phyloP scores from a whole-genome alignment of 2,797 vertebrate species.

The Pangasius sanitwongsei region DNA sequence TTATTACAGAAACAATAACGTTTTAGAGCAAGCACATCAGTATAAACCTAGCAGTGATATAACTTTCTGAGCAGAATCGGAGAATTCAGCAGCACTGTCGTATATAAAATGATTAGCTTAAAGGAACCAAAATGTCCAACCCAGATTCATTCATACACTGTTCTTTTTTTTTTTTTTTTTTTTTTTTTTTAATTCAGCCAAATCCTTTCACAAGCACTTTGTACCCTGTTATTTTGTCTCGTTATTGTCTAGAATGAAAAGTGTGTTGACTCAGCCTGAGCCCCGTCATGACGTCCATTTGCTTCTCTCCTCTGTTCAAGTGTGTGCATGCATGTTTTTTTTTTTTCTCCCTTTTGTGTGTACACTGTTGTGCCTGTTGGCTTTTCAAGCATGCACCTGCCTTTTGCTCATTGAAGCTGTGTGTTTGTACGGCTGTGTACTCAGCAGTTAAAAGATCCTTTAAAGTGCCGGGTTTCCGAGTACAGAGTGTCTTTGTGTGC shows the following conservation, averaged over 20 bases:
- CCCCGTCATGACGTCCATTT: conserved; percentile 6
- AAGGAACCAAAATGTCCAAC: not conserved
- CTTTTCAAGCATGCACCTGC: conserved; percentile 36
- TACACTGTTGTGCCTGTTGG: conserved; percentile 30
- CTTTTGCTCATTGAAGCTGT: conserved; percentile 28
- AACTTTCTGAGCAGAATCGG: not conserved
- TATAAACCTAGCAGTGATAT: too few species aligned
- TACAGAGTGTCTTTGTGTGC: conserved; percentile 16
- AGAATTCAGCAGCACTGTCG: not conserved
- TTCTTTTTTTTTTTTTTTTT: not conserved
- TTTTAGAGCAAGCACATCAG: not conserved
- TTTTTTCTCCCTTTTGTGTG: conserved; percentile 34
- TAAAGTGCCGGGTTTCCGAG: conserved; percentile 1
- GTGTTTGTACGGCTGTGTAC: conserved; percentile 25
- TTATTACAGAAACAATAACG: not conserved
- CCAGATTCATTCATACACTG: not conserved
- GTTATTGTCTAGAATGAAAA: not conserved
- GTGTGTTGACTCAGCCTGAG: not conserved
- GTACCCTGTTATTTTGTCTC: not conserved
- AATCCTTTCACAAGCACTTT: not conserved
- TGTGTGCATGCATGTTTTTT: conserved; percentile 36
- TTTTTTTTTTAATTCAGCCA: not conserved
- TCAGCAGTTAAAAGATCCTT: not conserved
- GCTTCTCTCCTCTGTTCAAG: conserved; percentile 29
- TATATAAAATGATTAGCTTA: not conserved